Evolutionary conservation across 2,888 invertebrate species (phyloP).

Genomic region (Alcis repandata): DNA sequence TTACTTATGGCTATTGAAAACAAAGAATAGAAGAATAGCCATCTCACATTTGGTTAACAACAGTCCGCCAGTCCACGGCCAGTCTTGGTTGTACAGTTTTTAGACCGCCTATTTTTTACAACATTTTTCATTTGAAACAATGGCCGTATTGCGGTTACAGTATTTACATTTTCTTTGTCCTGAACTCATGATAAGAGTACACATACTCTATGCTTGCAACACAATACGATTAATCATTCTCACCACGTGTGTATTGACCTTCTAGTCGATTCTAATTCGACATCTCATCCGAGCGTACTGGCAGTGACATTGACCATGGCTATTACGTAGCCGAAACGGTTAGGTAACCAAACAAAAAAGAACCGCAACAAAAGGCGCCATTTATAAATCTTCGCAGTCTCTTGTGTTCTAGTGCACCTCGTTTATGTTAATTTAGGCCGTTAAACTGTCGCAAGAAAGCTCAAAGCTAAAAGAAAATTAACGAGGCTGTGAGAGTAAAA

Average conservation of each 20-base stretch:
- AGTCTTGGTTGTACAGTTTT: no score
- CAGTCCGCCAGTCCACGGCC: no score
- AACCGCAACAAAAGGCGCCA: constrained; percentile 25
- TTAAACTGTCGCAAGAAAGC: constrained; percentile 21
- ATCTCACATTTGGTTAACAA: neutral
- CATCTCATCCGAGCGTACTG: constrained; percentile 34
- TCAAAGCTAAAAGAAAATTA: constrained; percentile 31
- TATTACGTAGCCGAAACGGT: constrained; percentile 39
- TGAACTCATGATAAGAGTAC: constrained; percentile 27
- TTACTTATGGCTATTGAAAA: neutral
- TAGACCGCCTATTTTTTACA: neutral
- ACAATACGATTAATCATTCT: constrained; percentile 45
- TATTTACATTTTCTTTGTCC: constrained; percentile 25
- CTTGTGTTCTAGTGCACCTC: constrained; percentile 8
- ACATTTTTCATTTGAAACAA: neutral
- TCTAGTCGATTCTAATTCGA: constrained; percentile 45
- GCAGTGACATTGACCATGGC: constrained; percentile 51
- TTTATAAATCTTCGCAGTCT: neutral
- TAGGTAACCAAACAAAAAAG: constrained; percentile 39
- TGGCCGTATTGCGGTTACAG: constrained; percentile 13
- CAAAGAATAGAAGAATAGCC: neutral
- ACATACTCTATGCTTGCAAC: constrained; percentile 36
- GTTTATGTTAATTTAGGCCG: constrained; percentile 26
- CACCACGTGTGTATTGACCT: constrained; percentile 48
- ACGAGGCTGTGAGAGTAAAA: constrained; percentile 28